Base-by-base conservation (phyloP, 2,113 vertebrate genomes). In the Passer montanus region DNA sequence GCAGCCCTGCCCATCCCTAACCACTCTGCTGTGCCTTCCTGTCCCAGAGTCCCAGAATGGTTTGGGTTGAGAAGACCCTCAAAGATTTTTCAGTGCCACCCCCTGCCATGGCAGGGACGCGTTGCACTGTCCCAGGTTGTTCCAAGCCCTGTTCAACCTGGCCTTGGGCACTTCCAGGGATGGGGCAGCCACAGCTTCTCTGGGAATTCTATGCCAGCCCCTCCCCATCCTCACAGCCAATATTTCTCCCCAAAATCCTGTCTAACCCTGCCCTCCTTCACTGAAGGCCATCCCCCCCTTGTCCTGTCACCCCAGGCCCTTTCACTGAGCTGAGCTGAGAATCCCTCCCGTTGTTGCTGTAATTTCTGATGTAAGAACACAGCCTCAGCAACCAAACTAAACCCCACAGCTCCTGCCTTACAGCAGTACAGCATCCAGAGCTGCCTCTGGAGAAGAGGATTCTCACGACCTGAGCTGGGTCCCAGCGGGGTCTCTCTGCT, bases 131-230 rank as follows among this genome's bases (percentile, higher is more conserved):
- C 14, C 21, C 43, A 33, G 31, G 43, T 0, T 43, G 43, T 22
- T 73, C 50, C 23, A 39, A 87, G 15, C 33, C 15, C 28, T 0
- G 0, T 60, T 26, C 56, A 30, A 0, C 3, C 66, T 27, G 58
- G 49, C 24, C 16, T 64, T 30, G 58, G n/a, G 3, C 14, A 31
- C 16, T 46, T 0, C 22, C 46, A 69, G 33, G 27, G 27, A 19
- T 72, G 27, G 15, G 33, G 12, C 44, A 44, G 39, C 73, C 46
- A 15, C 33, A 69, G 33, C 13, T n/a, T 1, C 37, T 50, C 47
- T 62, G 55, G 55, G n/a, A 5, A 53, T 2, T 14, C 31, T 4
- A 10, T 53, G 1, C 55, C 84, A 52, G 31, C 3, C 1, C 4
- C 31, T 77, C 11, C 2, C 1, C 37, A 37, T 4, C 33, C 37